Percentiles rank a stretch among this genome's conserved stretches.
phyloP scores from a whole-genome alignment of 1,140 invertebrate genomes.

The Eueides isabella region DNA sequence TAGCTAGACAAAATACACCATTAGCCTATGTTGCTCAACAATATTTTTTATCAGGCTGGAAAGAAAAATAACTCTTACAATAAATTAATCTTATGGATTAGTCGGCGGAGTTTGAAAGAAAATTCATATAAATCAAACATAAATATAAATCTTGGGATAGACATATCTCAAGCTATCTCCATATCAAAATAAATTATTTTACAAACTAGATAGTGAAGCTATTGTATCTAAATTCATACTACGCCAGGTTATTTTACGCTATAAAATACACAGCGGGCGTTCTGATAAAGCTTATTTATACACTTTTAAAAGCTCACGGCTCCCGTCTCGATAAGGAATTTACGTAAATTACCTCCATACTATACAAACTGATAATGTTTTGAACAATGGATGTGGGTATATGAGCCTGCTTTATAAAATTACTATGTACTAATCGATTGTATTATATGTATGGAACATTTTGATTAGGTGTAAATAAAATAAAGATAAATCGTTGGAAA shows the following conservation, averaged over 20 bases:
- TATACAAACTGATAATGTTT: constrained; percentile 38
- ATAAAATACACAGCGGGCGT: constrained; percentile 42
- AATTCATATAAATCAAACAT: no score
- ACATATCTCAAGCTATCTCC: not conserved
- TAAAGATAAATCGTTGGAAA: no score
- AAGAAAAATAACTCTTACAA: no score
- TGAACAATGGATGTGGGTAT: constrained; percentile 34
- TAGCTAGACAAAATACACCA: no score
- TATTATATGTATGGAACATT: not conserved
- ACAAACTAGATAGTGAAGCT: constrained; percentile 18
- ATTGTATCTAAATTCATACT: constrained; percentile 22
- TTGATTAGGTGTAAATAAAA: no score
- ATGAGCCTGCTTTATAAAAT: not conserved
- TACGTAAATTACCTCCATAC: constrained; percentile 54
- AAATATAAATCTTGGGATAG: no score
- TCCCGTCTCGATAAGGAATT: constrained; percentile 58
- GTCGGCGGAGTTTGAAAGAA: no score
- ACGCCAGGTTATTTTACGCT: constrained; percentile 40
- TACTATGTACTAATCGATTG: not conserved
- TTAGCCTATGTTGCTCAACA: no score
- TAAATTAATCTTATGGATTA: no score
- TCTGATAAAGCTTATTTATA: constrained; percentile 61
- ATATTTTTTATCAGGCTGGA: no score
- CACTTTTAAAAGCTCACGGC: constrained; percentile 57
- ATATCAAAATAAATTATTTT: constrained; percentile 11